Percentiles rank a stretch among this genome's conserved stretches.
These are phyloP conservation scores for Isichthys henryi DNA, from an alignment of 2,113 vertebrate species.

Conservation along the genomic window DNA sequence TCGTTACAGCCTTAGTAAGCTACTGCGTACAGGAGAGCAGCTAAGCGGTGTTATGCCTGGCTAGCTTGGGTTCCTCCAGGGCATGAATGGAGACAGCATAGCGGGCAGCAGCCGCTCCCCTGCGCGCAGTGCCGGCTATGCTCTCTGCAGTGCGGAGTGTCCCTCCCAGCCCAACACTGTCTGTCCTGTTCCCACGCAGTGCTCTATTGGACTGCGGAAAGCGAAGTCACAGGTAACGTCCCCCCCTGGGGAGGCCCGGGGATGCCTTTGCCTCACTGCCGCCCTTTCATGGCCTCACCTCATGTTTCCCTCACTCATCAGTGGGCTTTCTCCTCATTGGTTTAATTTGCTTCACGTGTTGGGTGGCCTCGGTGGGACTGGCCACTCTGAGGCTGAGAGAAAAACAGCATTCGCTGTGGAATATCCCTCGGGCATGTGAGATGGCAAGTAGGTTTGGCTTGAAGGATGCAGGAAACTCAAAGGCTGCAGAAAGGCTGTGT, in stretches of 20 bases:
- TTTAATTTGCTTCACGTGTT: constrained; percentile 8
- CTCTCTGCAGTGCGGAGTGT: not conserved
- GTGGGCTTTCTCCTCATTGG: constrained; percentile 28
- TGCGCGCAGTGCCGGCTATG: not conserved
- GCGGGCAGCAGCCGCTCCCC: not conserved
- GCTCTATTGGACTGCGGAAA: constrained; percentile 72
- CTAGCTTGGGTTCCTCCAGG: not conserved
- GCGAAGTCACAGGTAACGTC: constrained; percentile 66
- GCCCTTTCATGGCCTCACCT: constrained; percentile 31
- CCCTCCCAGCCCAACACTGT: constrained; percentile 57
- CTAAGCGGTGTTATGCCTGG: not conserved
- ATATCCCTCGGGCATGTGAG: not conserved
- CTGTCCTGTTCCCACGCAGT: constrained; percentile 68
- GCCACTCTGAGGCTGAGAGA: not conserved
- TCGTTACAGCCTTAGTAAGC: not conserved
- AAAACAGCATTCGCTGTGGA: not conserved
- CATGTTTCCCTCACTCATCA: constrained; percentile 40
- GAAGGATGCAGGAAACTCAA: not conserved
- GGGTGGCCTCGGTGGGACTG: not conserved
- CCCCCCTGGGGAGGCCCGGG: constrained; percentile 36
- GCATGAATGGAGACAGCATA: not conserved
- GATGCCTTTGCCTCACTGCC: not conserved
- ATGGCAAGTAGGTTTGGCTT: not conserved
- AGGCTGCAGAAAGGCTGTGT: not conserved
- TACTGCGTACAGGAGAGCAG: not conserved